These are phyloP conservation scores for Microtus montanus DNA, from an alignment of 2,113 vertebrate genomes.

Conservation along the genomic window DNA sequence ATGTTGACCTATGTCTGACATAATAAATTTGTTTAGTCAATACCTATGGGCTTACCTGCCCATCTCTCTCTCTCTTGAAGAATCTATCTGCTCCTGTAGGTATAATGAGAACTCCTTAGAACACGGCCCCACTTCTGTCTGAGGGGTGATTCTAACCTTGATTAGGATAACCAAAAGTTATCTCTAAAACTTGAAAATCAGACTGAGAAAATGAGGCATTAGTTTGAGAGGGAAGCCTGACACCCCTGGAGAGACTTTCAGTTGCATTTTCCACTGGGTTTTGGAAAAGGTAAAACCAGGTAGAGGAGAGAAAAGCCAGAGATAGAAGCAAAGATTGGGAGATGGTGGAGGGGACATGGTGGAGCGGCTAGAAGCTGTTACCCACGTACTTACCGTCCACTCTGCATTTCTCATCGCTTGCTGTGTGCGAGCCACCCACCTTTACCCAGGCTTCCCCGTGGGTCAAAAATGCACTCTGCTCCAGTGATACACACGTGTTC, in stretches of 20 bases:
- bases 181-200: not conserved
- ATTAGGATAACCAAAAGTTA: not conserved
- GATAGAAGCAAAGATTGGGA: slow-evolving; percentile 9
- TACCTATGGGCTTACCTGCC: not conserved
- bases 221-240: not conserved
- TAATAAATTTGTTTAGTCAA: slow-evolving; percentile 5
- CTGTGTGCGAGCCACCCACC: not conserved
- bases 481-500: not conserved
- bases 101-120: slow-evolving; percentile 25
- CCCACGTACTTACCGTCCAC: not conserved
- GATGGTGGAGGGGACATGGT: not conserved
- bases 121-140: not conserved
- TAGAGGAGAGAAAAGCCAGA: not conserved
- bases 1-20: not conserved
- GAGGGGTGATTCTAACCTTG: not conserved
- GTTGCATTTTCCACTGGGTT: not conserved
- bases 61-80: not conserved
- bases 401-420: not conserved
- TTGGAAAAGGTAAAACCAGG: slow-evolving; percentile 18
- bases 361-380: not conserved
- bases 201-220: not conserved
- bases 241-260: not conserved
- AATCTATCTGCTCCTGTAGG: not conserved
- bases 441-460: not conserved
- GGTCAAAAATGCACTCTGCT: not conserved